Percentiles rank a stretch among this genome's conserved stretches.
phyloP scores from a whole-genome alignment of 2,113 vertebrate species.

The Mola mola region DNA sequence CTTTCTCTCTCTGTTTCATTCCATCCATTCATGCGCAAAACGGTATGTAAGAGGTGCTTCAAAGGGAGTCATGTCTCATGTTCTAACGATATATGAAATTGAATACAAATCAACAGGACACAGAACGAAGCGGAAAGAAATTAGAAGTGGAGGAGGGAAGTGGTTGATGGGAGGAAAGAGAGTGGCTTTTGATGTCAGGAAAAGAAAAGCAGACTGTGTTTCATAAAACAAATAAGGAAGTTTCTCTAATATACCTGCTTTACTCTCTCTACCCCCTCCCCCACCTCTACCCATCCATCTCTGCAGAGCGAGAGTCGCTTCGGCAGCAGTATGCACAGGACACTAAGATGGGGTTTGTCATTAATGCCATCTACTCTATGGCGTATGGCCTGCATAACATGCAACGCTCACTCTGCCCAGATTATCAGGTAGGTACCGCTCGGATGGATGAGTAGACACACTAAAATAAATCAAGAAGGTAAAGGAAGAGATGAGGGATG shows the following conservation, averaged over 20 bases:
- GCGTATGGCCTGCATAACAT: slow-evolving; percentile 97
- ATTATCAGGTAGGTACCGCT: slow-evolving; percentile 76
- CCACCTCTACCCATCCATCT: not conserved
- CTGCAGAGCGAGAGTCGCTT: slow-evolving; percentile 89
- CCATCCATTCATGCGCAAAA: slow-evolving; percentile 66
- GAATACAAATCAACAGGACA: slow-evolving; percentile 62
- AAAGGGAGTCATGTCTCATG: slow-evolving; percentile 65
- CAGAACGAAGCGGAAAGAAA: slow-evolving; percentile 41
- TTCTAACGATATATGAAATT: slow-evolving; percentile 67
- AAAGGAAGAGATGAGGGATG: not conserved
- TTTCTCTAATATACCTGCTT: slow-evolving; percentile 30
- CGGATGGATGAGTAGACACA: slow-evolving; percentile 28
- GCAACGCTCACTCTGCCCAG: slow-evolving; percentile 90
- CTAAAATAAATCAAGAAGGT: not conserved
- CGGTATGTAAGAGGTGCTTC: slow-evolving; percentile 51
- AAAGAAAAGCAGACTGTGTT: slow-evolving; percentile 12
- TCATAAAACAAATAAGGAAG: slow-evolving; percentile 26
- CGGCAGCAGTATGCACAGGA: slow-evolving; percentile 94
- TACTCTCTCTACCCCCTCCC: not conserved
- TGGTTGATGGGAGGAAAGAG: slow-evolving; percentile 31
- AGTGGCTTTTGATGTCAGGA: slow-evolving; percentile 50
- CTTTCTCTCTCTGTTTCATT: slow-evolving; percentile 36
- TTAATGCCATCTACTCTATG: slow-evolving; percentile 99
- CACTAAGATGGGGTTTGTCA: slow-evolving; percentile 99
- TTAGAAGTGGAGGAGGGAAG: slow-evolving; percentile 42